These are phyloP conservation scores for Brachymystax lenok DNA, from an alignment of 2,797 vertebrate species.

Conservation along the genomic window DNA sequence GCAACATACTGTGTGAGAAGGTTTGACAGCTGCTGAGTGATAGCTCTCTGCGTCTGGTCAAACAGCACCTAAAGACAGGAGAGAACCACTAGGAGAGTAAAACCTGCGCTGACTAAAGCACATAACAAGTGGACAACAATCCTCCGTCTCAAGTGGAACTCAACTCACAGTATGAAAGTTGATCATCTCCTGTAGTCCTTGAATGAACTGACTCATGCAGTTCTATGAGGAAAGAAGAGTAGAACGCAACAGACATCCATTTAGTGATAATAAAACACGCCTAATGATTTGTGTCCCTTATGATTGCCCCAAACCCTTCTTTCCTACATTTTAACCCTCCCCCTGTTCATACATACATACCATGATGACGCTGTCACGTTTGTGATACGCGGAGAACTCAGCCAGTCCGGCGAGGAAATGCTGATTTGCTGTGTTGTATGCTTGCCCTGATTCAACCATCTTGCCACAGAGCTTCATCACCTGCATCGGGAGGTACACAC, in stretches of 20 bases:
- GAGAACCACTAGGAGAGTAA: neutral
- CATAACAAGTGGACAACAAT: neutral
- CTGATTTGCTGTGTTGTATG: slow-evolving; percentile 71
- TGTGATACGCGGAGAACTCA: slow-evolving; percentile 66
- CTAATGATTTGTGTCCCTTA: neutral
- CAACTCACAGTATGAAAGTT: slow-evolving; percentile 75
- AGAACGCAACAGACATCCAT: slow-evolving; percentile 3
- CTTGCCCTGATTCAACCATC: slow-evolving; percentile 78
- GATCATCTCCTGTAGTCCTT: slow-evolving; percentile 76
- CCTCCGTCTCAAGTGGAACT: neutral
- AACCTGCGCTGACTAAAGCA: neutral
- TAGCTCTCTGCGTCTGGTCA: slow-evolving; percentile 78
- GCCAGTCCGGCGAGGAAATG: slow-evolving; percentile 68
- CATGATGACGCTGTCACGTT: slow-evolving; percentile 52
- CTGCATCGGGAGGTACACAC: slow-evolving; percentile 47
- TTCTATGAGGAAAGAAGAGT: slow-evolving; percentile 53
- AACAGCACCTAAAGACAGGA: slow-evolving; percentile 69
- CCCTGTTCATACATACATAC: slow-evolving; percentile 41
- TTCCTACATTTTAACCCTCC: neutral
- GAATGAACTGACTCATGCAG: slow-evolving; percentile 73
- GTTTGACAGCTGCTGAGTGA: slow-evolving; percentile 72
- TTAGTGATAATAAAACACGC: neutral
- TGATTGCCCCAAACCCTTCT: neutral
- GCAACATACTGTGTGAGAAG: slow-evolving; percentile 71
- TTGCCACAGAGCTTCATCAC: slow-evolving; percentile 72